Evolutionary conservation across 2,797 vertebrate species (phyloP).

Genomic region (Gila robusta): DNA sequence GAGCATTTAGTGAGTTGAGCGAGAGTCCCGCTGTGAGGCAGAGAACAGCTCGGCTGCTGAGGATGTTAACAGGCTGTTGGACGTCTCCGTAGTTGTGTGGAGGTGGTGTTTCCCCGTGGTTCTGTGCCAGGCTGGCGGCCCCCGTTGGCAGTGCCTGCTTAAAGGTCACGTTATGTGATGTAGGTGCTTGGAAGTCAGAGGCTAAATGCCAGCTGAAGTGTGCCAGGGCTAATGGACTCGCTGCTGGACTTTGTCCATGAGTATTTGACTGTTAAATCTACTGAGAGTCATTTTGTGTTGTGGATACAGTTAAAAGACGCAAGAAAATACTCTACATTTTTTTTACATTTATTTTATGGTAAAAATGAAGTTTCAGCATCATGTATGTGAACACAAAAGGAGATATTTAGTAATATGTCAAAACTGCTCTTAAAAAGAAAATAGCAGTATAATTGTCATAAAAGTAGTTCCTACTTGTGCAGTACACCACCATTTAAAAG

Average conservation of each 20-base stretch:
- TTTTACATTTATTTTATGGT: too few species aligned
- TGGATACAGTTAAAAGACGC: background rate
- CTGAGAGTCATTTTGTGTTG: constrained; percentile 24
- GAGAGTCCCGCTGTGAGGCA: constrained; percentile 45
- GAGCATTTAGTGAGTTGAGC: constrained; percentile 37
- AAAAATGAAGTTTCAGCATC: too few species aligned
- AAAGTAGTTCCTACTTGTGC: too few species aligned
- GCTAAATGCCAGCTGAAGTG: constrained; percentile 45
- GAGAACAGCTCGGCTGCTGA: constrained; percentile 51
- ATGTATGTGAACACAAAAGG: background rate
- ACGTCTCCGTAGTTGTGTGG: background rate
- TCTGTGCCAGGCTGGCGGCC: constrained; percentile 36
- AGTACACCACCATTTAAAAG: too few species aligned
- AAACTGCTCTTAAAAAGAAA: background rate
- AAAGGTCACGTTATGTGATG: constrained; percentile 4
- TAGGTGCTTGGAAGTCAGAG: constrained; percentile 35
- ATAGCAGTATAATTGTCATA: background rate
- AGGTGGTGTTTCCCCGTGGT: constrained; percentile 42
- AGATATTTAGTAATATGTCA: background rate
- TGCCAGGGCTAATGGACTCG: constrained; percentile 26
- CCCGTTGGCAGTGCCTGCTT: background rate
- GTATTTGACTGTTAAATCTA: constrained; percentile 8
- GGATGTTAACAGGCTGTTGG: constrained; percentile 45
- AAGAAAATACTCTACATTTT: too few species aligned
- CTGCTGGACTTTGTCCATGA: constrained; percentile 25